Evolutionary conservation across 1,140 invertebrate species (phyloP), one percentile per base, ranked within the genome.

Genomic region (Chlorops oryzae): DNA sequence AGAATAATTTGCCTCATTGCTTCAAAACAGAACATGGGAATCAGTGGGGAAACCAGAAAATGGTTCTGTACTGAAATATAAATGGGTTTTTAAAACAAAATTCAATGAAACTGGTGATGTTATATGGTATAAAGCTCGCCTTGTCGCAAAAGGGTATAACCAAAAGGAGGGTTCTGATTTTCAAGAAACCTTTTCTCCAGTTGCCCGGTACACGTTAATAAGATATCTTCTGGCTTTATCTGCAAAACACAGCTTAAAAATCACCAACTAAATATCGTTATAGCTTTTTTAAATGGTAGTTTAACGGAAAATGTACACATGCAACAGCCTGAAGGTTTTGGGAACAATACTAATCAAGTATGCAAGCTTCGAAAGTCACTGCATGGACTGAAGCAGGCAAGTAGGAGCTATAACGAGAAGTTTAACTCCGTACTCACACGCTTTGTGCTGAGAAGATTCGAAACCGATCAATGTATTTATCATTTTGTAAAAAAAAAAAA

Each of bases 301-400:
- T 52, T 75, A 32, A 54, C 75, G 5, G 64, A 76, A 55, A 58
- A 63, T 42, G 59, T 75, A 12, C 74, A 64, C 47, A 75, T 75
- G 63, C 32, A 65, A 21, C 63, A 73, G 44, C 71, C 72, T 10
- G 28, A 60, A 38, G 65, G 59, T 38, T 62, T 59, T 45, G 38
- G 42, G 22, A 48, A 44, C 27, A 21, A 10, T 34, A 38, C 41
- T 39, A 28, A 34, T 17, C 27, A 25, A 20, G 51, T 56, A 23
- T 52, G 54, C 35, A 52, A 58, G 52, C 45, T 56, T 15, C 52
- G 48, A 17, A 56, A 61, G 38, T 47, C 65, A 7, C n/a, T 65
- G 9, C 62, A 65, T 47, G 61, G 58, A 10, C 39, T 65, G 15
- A 65, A 65, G 50, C 63, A 63, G 56, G 47, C 59, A 9, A 47